phyloP scores from a whole-genome alignment of 2,797 vertebrate genomes.

The Notolepis coatsorum region DNA sequence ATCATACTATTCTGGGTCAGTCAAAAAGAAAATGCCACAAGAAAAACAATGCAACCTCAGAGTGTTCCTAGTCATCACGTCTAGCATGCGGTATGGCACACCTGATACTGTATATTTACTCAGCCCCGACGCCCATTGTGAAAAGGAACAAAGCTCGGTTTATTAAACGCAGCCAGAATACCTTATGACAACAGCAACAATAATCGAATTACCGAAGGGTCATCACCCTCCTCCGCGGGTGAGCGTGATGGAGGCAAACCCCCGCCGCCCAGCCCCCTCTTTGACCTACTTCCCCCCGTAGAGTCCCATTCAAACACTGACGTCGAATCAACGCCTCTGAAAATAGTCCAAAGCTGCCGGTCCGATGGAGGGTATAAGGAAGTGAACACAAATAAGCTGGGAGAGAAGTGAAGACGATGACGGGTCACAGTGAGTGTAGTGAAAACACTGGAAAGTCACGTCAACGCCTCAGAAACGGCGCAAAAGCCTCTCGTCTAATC shows the following conservation, averaged over 20 bases:
- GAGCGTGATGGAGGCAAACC: slow-evolving; percentile 14
- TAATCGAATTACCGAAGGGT: slow-evolving; percentile 42
- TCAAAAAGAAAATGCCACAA: background rate
- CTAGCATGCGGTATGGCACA: slow-evolving; percentile 16
- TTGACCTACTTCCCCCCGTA: slow-evolving; percentile 52
- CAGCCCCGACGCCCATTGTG: slow-evolving; percentile 4
- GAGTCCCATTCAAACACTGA: slow-evolving; percentile 38
- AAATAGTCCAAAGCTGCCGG: background rate
- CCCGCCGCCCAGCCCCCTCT: background rate
- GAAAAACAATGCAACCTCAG: slow-evolving; percentile 7
- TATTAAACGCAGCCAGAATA: slow-evolving; percentile 32
- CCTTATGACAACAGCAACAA: slow-evolving; percentile 29
- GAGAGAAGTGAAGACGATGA: background rate
- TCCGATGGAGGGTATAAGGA: background rate
- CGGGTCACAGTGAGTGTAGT: background rate
- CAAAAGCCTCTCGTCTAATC: background rate
- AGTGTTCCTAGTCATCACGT: slow-evolving; percentile 5
- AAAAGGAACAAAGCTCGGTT: slow-evolving; percentile 20
- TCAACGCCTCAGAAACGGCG: background rate
- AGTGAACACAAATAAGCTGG: slow-evolving; percentile 3
- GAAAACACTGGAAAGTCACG: background rate
- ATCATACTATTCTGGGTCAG: no score
- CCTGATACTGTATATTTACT: slow-evolving; percentile 20
- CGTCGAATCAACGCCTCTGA: slow-evolving; percentile 33
- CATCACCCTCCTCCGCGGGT: slow-evolving; percentile 18